A percentile compares a stretch with the other conserved stretches of the same genome.
phyloP scores from a whole-genome alignment of 2,888 invertebrate species.

The Neelides folsomi region DNA sequence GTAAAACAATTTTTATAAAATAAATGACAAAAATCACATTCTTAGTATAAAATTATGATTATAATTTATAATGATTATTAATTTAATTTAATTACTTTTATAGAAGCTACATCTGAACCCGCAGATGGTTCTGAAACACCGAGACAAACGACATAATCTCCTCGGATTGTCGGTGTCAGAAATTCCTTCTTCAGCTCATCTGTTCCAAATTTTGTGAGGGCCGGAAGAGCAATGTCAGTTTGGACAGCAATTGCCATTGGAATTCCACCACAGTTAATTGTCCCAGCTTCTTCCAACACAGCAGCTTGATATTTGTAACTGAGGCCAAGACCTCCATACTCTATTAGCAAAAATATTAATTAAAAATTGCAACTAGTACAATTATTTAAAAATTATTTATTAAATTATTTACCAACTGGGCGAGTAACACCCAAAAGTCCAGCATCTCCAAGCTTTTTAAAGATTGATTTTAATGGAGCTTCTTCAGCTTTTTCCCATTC shows the following conservation, averaged over 20 bases:
- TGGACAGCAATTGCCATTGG: constrained; percentile 45
- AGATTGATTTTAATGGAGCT: constrained; percentile 44
- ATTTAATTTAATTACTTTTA: constrained; percentile 15
- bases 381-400: background rate
- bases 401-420: constrained; percentile 36
- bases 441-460: constrained; percentile 43
- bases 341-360: constrained; percentile 32
- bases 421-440: constrained; percentile 45
- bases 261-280: constrained; percentile 42
- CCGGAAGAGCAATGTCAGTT: constrained; percentile 46
- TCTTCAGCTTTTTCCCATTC: constrained; percentile 42
- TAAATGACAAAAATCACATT: too few species aligned
- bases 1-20: constrained; percentile 31
- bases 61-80: too few species aligned
- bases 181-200: constrained; percentile 41
- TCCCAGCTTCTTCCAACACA: constrained; percentile 43
- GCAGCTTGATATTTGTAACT: constrained; percentile 44
- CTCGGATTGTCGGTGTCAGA: constrained; percentile 40
- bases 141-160: constrained; percentile 42
- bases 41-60: background rate
- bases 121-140: constrained; percentile 43
- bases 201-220: constrained; percentile 41
- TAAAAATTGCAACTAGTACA: too few species aligned
- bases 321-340: constrained; percentile 45
- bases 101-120: constrained; percentile 44